Conservation (phyloP, 2,888 invertebrate genomes). For the Scaeva pyrastri region DNA sequence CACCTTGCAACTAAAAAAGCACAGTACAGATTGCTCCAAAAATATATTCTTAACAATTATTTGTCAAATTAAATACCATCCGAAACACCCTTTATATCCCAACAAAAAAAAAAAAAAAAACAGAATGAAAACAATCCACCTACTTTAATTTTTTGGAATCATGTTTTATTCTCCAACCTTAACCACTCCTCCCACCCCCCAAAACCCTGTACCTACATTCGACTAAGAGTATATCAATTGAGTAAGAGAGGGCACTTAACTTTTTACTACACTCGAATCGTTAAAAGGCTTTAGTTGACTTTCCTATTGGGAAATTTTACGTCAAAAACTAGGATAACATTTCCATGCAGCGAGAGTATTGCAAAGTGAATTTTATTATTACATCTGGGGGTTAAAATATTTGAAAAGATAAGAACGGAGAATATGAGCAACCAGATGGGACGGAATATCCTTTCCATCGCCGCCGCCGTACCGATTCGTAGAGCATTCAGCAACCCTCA, state of each 20-base stretch:
- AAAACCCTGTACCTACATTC: slow-evolving; percentile 30
- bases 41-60: background rate
- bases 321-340: slow-evolving; percentile 67
- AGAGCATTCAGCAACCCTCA: no score
- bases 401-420: slow-evolving; percentile 36
- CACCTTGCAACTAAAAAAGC: background rate
- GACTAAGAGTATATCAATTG: no score
- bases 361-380: slow-evolving; percentile 74
- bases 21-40: background rate
- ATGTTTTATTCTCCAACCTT: slow-evolving; percentile 1
- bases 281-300: slow-evolving; percentile 67
- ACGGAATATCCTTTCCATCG: background rate
- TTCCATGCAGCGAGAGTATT: slow-evolving; percentile 55
- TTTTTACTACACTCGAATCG: slow-evolving; percentile 33
- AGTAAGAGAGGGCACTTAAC: slow-evolving; percentile 64
- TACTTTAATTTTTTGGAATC: slow-evolving; percentile 4
- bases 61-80: background rate
- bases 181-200: no score
- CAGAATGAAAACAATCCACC: background rate
- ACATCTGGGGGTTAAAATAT: slow-evolving; percentile 58
- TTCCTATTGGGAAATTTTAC: slow-evolving; percentile 50
- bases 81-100: background rate
- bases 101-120: background rate
- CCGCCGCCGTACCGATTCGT: background rate
- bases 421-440: slow-evolving; percentile 34